Conservation (phyloP, 2,797 vertebrate genomes). For the Propithecus deckenii region DNA sequence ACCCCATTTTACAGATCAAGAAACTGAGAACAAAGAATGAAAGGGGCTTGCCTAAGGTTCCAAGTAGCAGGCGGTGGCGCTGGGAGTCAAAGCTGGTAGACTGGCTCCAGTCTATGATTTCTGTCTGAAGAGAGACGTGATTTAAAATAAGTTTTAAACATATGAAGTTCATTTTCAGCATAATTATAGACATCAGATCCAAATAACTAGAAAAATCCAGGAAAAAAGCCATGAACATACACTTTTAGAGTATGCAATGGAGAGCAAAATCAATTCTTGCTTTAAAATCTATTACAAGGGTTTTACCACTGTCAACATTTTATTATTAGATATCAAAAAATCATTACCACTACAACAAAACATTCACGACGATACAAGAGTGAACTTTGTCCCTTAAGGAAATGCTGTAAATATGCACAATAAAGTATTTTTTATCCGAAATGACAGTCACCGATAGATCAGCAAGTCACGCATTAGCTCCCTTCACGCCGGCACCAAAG, state of each 20-base stretch:
- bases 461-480: neutral
- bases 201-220: neutral
- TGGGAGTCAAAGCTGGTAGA: neutral
- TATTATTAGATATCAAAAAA: slow-evolving; percentile 65
- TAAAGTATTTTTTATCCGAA: neutral
- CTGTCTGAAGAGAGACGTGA: neutral
- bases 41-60: neutral
- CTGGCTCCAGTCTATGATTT: neutral
- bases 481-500: neutral
- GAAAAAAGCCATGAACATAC: neutral
- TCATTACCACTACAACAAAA: slow-evolving; percentile 7
- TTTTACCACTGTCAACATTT: slow-evolving; percentile 60
- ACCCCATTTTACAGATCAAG: neutral
- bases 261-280: slow-evolving; percentile 54
- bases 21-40: neutral
- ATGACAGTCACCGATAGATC: neutral
- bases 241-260: neutral
- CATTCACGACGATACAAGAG: slow-evolving; percentile 55
- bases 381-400: slow-evolving; percentile 30
- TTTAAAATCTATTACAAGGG: slow-evolving; percentile 57
- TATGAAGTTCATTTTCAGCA: slow-evolving; percentile 16
- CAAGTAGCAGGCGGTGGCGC: neutral
- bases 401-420: slow-evolving; percentile 41
- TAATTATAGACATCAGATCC: neutral
- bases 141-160: slow-evolving; percentile 31